Evolutionary conservation across 1,140 invertebrate species (phyloP).

Genomic region (Cataglyphis hispanica): DNA sequence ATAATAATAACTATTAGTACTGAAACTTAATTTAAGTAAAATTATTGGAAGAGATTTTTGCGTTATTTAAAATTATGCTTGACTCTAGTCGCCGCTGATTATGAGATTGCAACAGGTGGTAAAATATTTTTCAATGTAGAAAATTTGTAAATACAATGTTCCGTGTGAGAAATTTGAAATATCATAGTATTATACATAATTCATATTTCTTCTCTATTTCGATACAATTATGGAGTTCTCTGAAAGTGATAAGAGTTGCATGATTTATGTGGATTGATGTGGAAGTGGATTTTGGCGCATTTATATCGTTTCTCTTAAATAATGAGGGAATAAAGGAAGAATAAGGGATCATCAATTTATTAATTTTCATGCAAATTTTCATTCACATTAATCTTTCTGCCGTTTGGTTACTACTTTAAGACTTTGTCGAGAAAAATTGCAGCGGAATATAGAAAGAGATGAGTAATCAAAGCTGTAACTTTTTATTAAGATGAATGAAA

Average conservation of each 20-base stretch:
- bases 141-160: not conserved
- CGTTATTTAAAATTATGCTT: no score
- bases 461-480: not conserved
- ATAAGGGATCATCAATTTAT: not conserved
- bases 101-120: no score
- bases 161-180: not conserved
- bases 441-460: not conserved
- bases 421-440: not conserved
- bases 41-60: no score
- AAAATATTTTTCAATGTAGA: no score
- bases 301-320: conserved; percentile 16
- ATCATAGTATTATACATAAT: not conserved
- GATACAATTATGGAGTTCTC: not conserved
- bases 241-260: no score
- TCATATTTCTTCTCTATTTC: not conserved
- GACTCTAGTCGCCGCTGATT: no score
- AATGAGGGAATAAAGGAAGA: not conserved
- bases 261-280: not conserved
- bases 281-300: not conserved
- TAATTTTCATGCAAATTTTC: conserved; percentile 41
- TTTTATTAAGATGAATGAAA: conserved; percentile 48
- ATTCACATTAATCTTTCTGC: conserved; percentile 53
- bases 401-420: conserved; percentile 27
- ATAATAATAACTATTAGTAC: conserved; percentile 40
- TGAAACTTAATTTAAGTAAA: not conserved